Evolutionary conservation across 2,797 vertebrate genomes (phyloP).

Genomic region (Simalia tracyae): DNA sequence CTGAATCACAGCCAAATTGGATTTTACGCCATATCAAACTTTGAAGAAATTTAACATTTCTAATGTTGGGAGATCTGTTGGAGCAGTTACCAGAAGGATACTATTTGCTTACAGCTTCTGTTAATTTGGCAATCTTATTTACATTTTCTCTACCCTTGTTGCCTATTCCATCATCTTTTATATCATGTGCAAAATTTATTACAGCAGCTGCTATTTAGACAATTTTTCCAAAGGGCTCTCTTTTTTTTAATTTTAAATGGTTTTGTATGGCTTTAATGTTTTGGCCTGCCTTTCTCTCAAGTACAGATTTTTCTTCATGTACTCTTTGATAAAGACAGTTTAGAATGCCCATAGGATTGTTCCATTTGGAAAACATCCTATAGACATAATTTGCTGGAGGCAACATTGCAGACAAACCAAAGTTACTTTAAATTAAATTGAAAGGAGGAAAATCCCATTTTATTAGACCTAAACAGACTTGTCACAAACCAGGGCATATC

Average conservation of each 20-base stretch:
- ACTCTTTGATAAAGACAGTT: slow-evolving; percentile 70
- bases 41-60: slow-evolving; percentile 11
- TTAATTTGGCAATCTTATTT: slow-evolving; percentile 61
- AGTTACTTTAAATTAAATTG: slow-evolving; percentile 59
- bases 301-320: slow-evolving; percentile 59
- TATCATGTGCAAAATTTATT: slow-evolving; percentile 44
- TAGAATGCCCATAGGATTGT: slow-evolving; percentile 69
- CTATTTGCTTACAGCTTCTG: slow-evolving; percentile 53
- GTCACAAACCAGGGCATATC: slow-evolving; percentile 32
- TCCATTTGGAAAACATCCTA: slow-evolving; percentile 74
- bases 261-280: slow-evolving; percentile 67
- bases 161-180: slow-evolving; percentile 9
- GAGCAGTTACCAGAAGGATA: slow-evolving; percentile 47
- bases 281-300: slow-evolving; percentile 62
- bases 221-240: slow-evolving; percentile 36
- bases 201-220: slow-evolving; percentile 62
- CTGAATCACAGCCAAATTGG: not conserved
- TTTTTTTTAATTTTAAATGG: slow-evolving; percentile 43
- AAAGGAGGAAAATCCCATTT: slow-evolving; percentile 44
- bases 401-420: slow-evolving; percentile 59
- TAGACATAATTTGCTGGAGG: slow-evolving; percentile 75
- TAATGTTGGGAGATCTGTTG: slow-evolving; percentile 52
- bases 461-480: slow-evolving; percentile 43
- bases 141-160: slow-evolving; percentile 39
- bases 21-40: not conserved